phyloP scores from a whole-genome alignment of 1,140 invertebrate species.

The Drosophila ambigua region DNA sequence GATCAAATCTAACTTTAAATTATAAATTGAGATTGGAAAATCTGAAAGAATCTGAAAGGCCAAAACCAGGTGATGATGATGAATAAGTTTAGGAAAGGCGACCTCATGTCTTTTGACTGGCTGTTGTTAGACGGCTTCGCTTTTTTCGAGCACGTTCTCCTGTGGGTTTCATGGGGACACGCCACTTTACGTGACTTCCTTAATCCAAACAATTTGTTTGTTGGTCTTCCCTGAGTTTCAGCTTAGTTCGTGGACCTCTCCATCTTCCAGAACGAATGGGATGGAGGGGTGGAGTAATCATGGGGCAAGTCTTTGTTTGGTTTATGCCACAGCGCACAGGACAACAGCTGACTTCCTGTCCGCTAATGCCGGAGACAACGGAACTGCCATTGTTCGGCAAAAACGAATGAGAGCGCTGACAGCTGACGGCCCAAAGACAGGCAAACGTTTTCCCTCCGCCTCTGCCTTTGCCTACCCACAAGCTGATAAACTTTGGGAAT shows the following conservation, averaged over 20 bases:
- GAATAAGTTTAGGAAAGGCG: constrained; percentile 6
- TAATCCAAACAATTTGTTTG: constrained; percentile 72
- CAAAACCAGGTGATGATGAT: constrained; percentile 8
- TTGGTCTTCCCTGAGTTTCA: constrained; percentile 32
- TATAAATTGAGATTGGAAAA: constrained; percentile 49
- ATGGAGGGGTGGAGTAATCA: not conserved
- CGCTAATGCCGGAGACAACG: constrained; percentile 60
- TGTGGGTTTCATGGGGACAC: constrained; percentile 36
- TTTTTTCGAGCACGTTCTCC: constrained; percentile 20
- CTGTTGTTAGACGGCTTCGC: constrained; percentile 8
- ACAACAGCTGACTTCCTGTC: constrained; percentile 60
- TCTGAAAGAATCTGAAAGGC: constrained; percentile 25
- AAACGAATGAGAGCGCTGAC: constrained; percentile 44
- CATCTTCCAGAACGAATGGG: constrained; percentile 7
- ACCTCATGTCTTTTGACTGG: constrained; percentile 2
- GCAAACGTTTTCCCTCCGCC: constrained; percentile 24
- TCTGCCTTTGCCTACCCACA: constrained; percentile 16
- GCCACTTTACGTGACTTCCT: constrained; percentile 69
- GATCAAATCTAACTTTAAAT: constrained; percentile 47
- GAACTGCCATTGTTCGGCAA: constrained; percentile 24
- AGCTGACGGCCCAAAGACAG: constrained; percentile 41
- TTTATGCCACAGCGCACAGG: constrained; percentile 49
- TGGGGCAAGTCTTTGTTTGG: constrained; percentile 56
- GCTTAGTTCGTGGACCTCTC: not conserved
- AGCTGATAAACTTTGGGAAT: constrained; percentile 53